These are phyloP conservation scores for Cataglyphis cursor DNA, from an alignment of 2,888 invertebrate species.

Conservation along the genomic window DNA sequence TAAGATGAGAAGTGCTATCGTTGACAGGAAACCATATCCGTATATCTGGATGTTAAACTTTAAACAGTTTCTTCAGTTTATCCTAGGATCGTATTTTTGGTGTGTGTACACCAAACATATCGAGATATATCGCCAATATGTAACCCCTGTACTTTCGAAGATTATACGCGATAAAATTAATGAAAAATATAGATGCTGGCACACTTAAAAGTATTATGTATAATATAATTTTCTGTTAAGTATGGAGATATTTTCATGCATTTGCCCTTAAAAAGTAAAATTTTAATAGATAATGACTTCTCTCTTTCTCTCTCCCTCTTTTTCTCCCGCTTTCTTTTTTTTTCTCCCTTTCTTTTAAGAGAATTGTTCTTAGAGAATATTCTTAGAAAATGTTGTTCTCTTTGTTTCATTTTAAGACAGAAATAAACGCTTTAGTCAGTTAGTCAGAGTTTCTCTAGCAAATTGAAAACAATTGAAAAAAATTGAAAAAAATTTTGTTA, in stretches of 20 bases:
- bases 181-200: slow-evolving; percentile 9
- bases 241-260: not conserved
- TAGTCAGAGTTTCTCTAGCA: not conserved
- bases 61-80: slow-evolving; percentile 43
- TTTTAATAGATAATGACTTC: not conserved
- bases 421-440: not conserved
- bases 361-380: not conserved
- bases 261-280: not conserved
- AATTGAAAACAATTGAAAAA: too few species aligned
- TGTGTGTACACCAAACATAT: slow-evolving; percentile 26
- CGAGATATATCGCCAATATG: slow-evolving; percentile 15
- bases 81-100: slow-evolving; percentile 7
- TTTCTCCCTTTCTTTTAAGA: not conserved
- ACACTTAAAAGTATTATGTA: not conserved
- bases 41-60: slow-evolving; percentile 43
- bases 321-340: too few species aligned
- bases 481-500: not conserved
- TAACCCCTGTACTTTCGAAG: slow-evolving; percentile 18
- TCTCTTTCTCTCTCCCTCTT: too few species aligned
- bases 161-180: slow-evolving; percentile 35
- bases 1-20: not conserved
- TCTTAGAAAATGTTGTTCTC: not conserved
- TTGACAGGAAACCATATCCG: slow-evolving; percentile 36
- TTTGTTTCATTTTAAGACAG: not conserved
- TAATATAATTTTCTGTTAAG: slow-evolving; percentile 10